A percentile compares a stretch with the other conserved stretches of the same genome.
Evolutionary conservation across 2,113 vertebrate species (phyloP).

Genomic region (Melanerpes formicivorus): DNA sequence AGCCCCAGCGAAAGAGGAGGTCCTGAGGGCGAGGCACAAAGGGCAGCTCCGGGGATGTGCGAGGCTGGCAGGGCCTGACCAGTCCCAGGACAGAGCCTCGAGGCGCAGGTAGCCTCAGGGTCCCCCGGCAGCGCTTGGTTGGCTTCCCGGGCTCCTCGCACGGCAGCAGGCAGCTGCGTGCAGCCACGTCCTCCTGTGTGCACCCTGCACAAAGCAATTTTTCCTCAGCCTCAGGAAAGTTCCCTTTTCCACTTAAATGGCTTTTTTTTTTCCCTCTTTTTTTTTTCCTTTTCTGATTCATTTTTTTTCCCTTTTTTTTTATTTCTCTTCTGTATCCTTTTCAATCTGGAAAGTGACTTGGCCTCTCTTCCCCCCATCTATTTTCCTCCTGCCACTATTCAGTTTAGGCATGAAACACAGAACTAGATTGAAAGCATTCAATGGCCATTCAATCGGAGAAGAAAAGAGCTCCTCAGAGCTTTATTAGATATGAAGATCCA

Average conservation of each 20-base stretch:
- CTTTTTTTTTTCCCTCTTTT: constrained; percentile 68
- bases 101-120: background rate
- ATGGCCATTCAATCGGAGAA: constrained; percentile 97
- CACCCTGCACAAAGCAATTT: constrained; percentile 66
- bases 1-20: background rate
- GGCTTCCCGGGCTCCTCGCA: background rate
- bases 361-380: constrained; percentile 88
- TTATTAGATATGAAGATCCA: constrained; percentile 99
- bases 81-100: background rate
- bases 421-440: constrained; percentile 99
- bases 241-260: constrained; percentile 79
- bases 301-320: constrained; percentile 85
- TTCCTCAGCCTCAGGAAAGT: constrained; percentile 68
- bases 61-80: background rate
- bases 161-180: background rate
- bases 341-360: constrained; percentile 88
- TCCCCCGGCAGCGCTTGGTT: background rate
- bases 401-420: constrained; percentile 99
- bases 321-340: constrained; percentile 92
- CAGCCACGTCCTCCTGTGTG: background rate
- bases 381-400: constrained; percentile 87
- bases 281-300: constrained; percentile 77
- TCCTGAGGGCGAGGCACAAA: fast-evolving
- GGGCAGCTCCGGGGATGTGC: background rate
- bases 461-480: constrained; percentile 99